Evolutionary conservation across 2,888 invertebrate species (phyloP), one percentile per base, ranked within the genome.

Genomic region (Nemapogon koenigi): DNA sequence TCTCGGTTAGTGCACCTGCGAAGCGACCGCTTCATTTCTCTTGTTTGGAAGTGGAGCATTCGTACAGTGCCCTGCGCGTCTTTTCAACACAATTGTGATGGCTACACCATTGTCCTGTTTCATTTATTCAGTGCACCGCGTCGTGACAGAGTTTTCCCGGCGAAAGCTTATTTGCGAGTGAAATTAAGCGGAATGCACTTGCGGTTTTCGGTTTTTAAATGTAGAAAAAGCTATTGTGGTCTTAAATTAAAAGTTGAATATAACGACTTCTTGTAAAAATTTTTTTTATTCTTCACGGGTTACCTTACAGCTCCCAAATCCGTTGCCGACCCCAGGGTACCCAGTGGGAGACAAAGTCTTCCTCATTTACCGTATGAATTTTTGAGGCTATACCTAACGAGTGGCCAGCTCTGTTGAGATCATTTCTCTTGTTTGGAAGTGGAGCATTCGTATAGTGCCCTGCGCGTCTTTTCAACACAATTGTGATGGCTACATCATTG

Each of bases 11-110:
- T 53, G 59, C 73, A 70, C 71, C 71, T 72, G 69, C 55, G 60
- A 57, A 51, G 43, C 47, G 55, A 53, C 19, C 13, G 33, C 19
- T 54, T 57, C 58, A 60, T 57, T 54, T 55, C 65, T 58, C 67
- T 71, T 71, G 66, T 75, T 68, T 55, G 59, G 53, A 72, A 71
- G 56, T 73, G 47, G 71, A 65, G 62, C 73, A 69, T 64, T 33
- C 13, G 33, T 14, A 33, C 16, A n/a, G 13, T 62, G 46, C 43
- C 50, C 58, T 53, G 53, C 57, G 53, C 60, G 67, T 69, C 73
- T 73, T 75, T 76, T 69, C 70, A 66, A 49, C 60, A 58, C 71
- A 70, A 75, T 73, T 75, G 76, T 72, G 57, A 69, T 68, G 67
- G 19, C 33, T 59, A 51, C 46, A 43, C 59, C 51, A 73, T 75